A percentile compares a stretch with the other conserved stretches of the same genome.
phyloP scores from a whole-genome alignment of 2,797 vertebrate species.

The Myoxocephalus aenaeus region DNA sequence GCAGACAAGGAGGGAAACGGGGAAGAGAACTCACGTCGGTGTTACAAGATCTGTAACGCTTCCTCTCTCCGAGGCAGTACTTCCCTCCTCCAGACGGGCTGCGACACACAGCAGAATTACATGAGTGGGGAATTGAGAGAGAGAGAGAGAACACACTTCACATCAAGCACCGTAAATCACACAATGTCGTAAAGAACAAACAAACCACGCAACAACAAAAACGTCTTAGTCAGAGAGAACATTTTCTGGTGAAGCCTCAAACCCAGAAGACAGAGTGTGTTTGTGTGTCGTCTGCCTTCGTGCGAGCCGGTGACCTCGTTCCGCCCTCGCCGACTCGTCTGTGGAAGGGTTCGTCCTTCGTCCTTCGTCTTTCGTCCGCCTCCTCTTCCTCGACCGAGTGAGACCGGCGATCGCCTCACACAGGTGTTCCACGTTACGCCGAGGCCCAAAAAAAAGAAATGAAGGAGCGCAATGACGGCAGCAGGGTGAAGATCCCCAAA shows the following conservation, averaged over 20 bases:
- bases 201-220: background rate
- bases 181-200: background rate
- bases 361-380: too few relatives aligned
- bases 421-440: constrained; percentile 81
- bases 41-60: constrained; percentile 97
- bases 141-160: constrained; percentile 59
- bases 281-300: constrained; percentile 32
- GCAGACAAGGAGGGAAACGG: constrained; percentile 8
- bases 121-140: constrained; percentile 31
- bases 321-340: constrained; percentile 8
- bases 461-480: background rate
- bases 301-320: constrained; percentile 39
- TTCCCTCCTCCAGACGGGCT: constrained; percentile 98
- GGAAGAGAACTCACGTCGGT: constrained; percentile 91
- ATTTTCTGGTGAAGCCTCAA: too few relatives aligned
- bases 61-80: constrained; percentile 98
- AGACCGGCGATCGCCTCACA: constrained; percentile 79
- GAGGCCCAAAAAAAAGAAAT: background rate
- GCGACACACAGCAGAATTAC: constrained; percentile 74
- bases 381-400: too few relatives aligned
- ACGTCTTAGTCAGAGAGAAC: background rate
- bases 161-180: constrained; percentile 11
- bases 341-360: constrained; percentile 17
- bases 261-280: constrained; percentile 30
- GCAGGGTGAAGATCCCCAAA: constrained; percentile 52